Percentiles rank a stretch among this genome's conserved stretches.
phyloP scores from a whole-genome alignment of 2,113 vertebrate species.

The Astur gentilis region DNA sequence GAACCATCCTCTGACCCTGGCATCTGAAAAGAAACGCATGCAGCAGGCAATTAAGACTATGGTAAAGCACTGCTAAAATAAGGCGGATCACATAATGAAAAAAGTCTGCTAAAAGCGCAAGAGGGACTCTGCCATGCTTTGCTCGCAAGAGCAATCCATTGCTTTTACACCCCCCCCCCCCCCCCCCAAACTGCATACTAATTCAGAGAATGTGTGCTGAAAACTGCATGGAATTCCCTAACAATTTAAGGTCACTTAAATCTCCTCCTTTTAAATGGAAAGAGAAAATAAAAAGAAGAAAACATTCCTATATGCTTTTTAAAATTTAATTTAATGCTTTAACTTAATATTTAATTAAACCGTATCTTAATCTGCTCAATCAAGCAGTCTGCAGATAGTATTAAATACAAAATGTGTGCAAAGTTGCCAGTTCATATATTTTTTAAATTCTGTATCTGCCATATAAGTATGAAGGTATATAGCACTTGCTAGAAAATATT shows the following conservation, averaged over 20 bases:
- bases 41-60: background rate
- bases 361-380: background rate
- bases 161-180: background rate
- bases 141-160: background rate
- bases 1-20: constrained; percentile 86
- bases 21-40: constrained; percentile 66
- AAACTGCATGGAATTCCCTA: background rate
- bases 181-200: background rate
- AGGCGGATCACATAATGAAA: background rate
- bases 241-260: background rate
- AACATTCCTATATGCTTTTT: background rate
- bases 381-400: background rate
- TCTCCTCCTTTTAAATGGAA: background rate
- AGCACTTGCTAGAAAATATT: background rate
- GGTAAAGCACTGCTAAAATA: background rate
- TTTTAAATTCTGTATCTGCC: background rate
- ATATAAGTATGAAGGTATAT: background rate
- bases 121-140: background rate
- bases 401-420: background rate
- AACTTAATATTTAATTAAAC: background rate
- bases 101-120: background rate
- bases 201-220: background rate
- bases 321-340: background rate
- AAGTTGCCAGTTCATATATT: background rate
- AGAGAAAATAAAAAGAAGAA: background rate